phyloP scores from a whole-genome alignment of 2,797 vertebrate genomes.

The Eremophila alpestris region DNA sequence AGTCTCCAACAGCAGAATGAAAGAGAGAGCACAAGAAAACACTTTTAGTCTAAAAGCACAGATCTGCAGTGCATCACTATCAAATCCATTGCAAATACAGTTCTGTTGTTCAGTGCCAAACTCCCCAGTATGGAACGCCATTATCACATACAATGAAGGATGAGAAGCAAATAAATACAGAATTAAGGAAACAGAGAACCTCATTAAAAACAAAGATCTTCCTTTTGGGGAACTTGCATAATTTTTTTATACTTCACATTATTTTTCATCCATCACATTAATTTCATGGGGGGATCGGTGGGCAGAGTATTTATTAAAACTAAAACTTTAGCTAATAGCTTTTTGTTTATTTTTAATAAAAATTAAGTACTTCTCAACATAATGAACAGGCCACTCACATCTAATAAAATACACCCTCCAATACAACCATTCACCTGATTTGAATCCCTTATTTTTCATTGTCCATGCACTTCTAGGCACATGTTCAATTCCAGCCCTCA shows the following conservation, averaged over 20 bases:
- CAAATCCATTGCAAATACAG: neutral
- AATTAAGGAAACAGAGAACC: neutral
- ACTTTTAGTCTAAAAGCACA: neutral
- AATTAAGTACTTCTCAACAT: neutral
- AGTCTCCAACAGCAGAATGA: neutral
- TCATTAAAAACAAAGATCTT: neutral
- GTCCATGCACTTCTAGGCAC: neutral
- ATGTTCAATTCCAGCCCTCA: neutral
- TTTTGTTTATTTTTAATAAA: neutral
- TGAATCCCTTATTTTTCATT: neutral
- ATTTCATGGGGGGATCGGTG: accelerated
- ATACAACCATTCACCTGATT: neutral
- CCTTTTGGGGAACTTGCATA: neutral
- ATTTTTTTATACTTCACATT: neutral
- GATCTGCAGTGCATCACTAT: neutral
- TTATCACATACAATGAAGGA: neutral
- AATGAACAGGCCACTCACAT: neutral
- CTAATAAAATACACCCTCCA: neutral
- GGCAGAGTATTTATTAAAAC: neutral
- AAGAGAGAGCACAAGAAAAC: neutral
- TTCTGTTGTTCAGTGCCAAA: neutral
- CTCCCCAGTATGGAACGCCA: neutral
- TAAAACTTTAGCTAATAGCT: neutral
- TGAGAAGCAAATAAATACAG: neutral
- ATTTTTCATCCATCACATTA: neutral